Base-by-base conservation (phyloP, 2,888 invertebrate species). In the Synanthedon andrenaeformis region DNA sequence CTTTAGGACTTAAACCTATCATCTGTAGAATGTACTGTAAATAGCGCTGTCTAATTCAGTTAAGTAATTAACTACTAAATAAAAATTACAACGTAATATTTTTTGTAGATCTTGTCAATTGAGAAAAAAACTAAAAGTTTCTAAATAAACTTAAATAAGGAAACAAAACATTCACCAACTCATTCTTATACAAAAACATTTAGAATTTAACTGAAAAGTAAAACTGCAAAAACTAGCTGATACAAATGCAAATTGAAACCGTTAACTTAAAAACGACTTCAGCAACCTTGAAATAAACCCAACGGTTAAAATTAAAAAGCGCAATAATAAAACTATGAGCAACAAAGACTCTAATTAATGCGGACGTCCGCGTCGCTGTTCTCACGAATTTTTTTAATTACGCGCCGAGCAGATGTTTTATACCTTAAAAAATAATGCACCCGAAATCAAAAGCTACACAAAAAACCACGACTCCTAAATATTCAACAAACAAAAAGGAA, bases 301-400 rank as follows among this genome's bases (percentile, higher is more conserved):
- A 14, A 51, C 13, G 42, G n/a, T 28, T 42, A 23, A 48, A 51
- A 41, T 28, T 41, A 5, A 23, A 48, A 51, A 41, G 35, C 41
- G 3, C 14, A 45, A 45, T 45, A 45, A 45, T 45, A 45, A 12
- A 45, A 45, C 45, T 45, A 45, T 45, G 13, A 45, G 45, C 45
- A 45, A 45, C 45, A 45, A 45, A 13, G 45, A 45, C 5, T 45
- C 58, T 76, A 79, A 81, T 81, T 78, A 85, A 80, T 78, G 69
- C 70, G 66, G 65, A 72, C 67, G 64, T 74, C 69, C 68, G 54
- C 69, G 62, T 71, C 73, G 73, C 76, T 67, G 71, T 86, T 87
- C 87, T 84, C 87, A 87, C 87, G 87, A 72, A 76, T 80, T 79
- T 79, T 57, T 81, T 79, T 82, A 85, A 85, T 87, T 85, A 79